Base-by-base conservation (phyloP, 1,140 invertebrate species). In the Platyscapa corneri region DNA sequence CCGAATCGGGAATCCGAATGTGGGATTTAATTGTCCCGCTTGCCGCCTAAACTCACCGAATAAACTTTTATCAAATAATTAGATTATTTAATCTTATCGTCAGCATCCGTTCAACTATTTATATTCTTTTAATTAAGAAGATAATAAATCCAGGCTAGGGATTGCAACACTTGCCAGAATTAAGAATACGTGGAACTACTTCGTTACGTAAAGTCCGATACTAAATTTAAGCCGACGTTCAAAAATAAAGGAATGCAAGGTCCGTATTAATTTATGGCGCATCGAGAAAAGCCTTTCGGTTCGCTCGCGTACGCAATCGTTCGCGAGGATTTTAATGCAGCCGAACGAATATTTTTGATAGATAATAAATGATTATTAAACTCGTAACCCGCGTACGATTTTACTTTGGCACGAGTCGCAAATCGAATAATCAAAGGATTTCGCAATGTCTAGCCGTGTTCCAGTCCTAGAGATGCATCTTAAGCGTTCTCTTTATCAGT, bases 31-130 rank as follows among this genome's bases (percentile, higher is more conserved):
- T 53, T 53, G 6, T 53, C 75, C 20, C 6, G 1, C 30, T 46
- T 20, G 65, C 14, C 7, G 32, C 49, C 42, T 74, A 74, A 74
- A 74, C n/a, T 39, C n/a, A n/a, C n/a, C n/a, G n/a, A n/a, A n/a
- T 20, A 16, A 20, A n/a, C 20, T 34, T 53, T 76, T 64, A 80
- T 70, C 64, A 32, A 46, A n/a, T 80, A 80, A 67, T 67, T 64
- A 65, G 64, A 81, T 72, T 72, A 72, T 81, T 53, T 65, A 12
- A 81, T 49, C 64, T 81, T 70, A 81, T 81, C 78, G 20, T 46
- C 14, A 32, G 6, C 32, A 76, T 8, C 46, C 32, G 8, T 46
- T 53, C 3, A 18, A 27, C 64, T 34, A 23, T 34, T 81, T 72
- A 23, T 30, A 18, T 46, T 27, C 30, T 67, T n/a, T 81, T 81